Base-by-base conservation (phyloP, 2,888 invertebrate species). In the Noctuana brunneofusca region DNA sequence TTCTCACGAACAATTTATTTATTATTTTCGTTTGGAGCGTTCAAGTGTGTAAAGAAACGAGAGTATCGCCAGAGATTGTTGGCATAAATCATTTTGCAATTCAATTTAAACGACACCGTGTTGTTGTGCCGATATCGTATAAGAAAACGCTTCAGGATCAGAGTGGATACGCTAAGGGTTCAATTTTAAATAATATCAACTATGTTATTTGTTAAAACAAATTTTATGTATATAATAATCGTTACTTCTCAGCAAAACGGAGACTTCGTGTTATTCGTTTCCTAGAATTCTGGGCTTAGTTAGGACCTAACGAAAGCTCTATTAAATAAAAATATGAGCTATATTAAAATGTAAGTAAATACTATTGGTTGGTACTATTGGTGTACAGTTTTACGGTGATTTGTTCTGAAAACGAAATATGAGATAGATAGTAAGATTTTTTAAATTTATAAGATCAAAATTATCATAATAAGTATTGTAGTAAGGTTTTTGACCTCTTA, bases 21-120 rank as follows among this genome's bases (percentile, higher is more conserved):
- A 80, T 83, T 81, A 78, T 84, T 84, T 83, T 79, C 79, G 78
- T 82, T 81, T 76, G 77, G 76, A 79, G 74, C 83, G 80, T 81
- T 84, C 80, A 80, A 83, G 79, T 81, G 83, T 81, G 78, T 74
- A 84, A 83, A 83, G 84, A 81, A 84, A 78, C 75, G 73, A 74
- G 76, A 82, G 80, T 80, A 82, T 81, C 76, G 80, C 75, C 76
- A 80, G 81, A 81, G 81, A 87, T 86, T 87, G 87, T 87, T 79
- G 80, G 80, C 80, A 83, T 87, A 87, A 89, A 89, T 89, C 88
- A 88, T 88, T 83, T 84, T 89, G 86, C 86, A 88, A 89, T 89
- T 88, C 86, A 86, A 88, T 89, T 87, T 89, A 84, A 87, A 84
- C 83, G 85, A 84, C 86, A 86, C 81, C 78, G 80, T 78, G 82